Conservation (phyloP, 2,113 vertebrate genomes). For the Urocitellus parryii region DNA sequence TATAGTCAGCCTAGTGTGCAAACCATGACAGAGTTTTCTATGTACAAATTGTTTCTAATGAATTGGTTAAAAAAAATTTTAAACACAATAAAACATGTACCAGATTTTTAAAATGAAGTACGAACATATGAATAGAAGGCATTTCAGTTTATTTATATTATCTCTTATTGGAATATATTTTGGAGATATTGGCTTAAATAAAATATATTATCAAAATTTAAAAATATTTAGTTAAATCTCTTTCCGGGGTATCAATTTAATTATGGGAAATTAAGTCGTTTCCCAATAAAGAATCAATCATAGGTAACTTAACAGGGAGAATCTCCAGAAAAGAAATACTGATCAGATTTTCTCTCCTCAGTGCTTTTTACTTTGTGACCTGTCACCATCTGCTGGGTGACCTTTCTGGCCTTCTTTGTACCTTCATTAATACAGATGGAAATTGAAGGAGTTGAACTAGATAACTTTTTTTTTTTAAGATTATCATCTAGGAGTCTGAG, state of each 20-base stretch:
- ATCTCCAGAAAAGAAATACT: not conserved
- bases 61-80: not conserved
- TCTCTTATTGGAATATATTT: not conserved
- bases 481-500: not conserved
- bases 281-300: not conserved
- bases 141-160: not conserved
- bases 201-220: not conserved
- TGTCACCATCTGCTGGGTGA: not conserved
- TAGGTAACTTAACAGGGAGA: not conserved
- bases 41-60: not conserved
- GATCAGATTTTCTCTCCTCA: not conserved
- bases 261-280: conserved; percentile 17
- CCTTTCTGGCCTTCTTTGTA: not conserved
- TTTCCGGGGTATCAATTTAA: not conserved
- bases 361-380: no score
- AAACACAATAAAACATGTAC: not conserved
- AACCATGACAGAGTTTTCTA: not conserved
- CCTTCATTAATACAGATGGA: not conserved
- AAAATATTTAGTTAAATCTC: not conserved
- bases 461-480: not conserved
- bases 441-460: not conserved
- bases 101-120: not conserved
- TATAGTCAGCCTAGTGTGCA: not conserved
- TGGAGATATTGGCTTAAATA: not conserved
- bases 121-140: not conserved